Evolutionary conservation across 1,140 invertebrate species (phyloP), one percentile per base, ranked within the genome.

Genomic region (Steinernema feltiae): DNA sequence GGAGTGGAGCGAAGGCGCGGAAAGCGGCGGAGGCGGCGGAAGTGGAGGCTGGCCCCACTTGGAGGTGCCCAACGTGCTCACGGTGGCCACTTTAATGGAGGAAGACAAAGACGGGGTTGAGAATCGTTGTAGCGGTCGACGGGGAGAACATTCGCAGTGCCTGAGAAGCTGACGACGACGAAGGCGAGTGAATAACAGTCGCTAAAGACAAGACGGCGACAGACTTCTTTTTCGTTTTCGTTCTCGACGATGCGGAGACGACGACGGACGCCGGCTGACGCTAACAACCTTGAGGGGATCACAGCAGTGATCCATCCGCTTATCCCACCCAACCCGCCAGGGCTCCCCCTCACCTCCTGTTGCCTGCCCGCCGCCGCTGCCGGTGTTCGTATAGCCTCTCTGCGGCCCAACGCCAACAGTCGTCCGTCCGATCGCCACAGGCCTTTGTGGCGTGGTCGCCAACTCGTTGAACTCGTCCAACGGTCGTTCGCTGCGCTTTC

Each of bases 211-310:
- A 27, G 53, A 15, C 15, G 15, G 24, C 15, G 53, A 63, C 15
- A 21, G 3, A 12, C 7, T 15, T 21, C 24, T 63, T 21, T 63
- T 63, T 63, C 24, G 12, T 21, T 18, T 41, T 41, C 35, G 35
- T 7, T 41, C n/a, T n/a, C n/a, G n/a, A n/a, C n/a, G n/a, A n/a
- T n/a, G n/a, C n/a, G n/a, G n/a, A n/a, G 53, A 63, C 24, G 7
- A 7, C 53, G 53, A 63, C 53, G 53, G 53, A 63, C 53, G 53
- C 53, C 53, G 53, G 53, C 53, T 63, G 53, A 63, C 53, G 53
- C 53, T 63, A 63, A 63, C 53, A 63, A 63, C 53, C 53, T 63
- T 7, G 24, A 21, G 35, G 18, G 18, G 24, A 63, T 63, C 53
- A 27, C 53, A 63, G 53, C 53, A 41, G 35, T 21, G 53, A 63